Percentiles rank a stretch among this genome's conserved stretches.
Conservation (phyloP, 1,140 invertebrate species). For the Drosophila sechellia region DNA sequence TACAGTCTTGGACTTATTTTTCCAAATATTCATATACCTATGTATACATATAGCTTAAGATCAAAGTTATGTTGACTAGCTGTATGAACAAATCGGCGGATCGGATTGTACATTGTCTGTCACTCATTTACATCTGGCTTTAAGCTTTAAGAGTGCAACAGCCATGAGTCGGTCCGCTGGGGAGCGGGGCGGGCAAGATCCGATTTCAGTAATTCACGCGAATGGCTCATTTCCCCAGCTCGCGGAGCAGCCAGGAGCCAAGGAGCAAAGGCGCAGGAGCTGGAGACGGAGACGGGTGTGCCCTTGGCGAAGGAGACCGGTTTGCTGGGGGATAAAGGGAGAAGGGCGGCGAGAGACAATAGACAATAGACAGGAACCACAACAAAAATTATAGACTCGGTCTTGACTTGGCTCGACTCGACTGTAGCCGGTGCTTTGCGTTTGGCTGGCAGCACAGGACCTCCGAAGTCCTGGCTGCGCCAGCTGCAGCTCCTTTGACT, state of each 20-base stretch:
- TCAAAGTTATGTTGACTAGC: no score
- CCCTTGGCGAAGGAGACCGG: slow-evolving; percentile 17
- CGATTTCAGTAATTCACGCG: slow-evolving; percentile 69
- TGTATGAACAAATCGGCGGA: neutral
- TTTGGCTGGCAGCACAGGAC: slow-evolving; percentile 52
- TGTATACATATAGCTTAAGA: no score
- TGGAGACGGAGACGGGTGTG: neutral
- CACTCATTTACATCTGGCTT: neutral
- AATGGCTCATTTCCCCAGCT: slow-evolving; percentile 51
- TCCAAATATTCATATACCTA: no score
- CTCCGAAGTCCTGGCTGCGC: slow-evolving; percentile 7
- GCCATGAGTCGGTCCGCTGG: neutral
- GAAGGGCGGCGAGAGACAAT: slow-evolving; percentile 39
- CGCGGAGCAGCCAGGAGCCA: slow-evolving; percentile 1
- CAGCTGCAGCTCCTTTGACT: slow-evolving; percentile 25
- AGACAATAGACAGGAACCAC: slow-evolving; percentile 83
- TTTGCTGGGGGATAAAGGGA: neutral
- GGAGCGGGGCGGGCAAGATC: slow-evolving; percentile 27
- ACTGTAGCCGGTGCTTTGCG: slow-evolving; percentile 34
- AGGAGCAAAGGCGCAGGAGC: neutral
- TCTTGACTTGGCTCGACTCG: slow-evolving; percentile 60
- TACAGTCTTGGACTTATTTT: no score
- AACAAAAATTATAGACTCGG: slow-evolving; percentile 80
- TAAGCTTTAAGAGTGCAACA: slow-evolving; percentile 10
- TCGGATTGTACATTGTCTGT: neutral